A percentile compares a stretch with the other conserved stretches of the same genome.
phyloP scores from a whole-genome alignment of 2,888 invertebrate genomes.

The Clepsis dumicolana region DNA sequence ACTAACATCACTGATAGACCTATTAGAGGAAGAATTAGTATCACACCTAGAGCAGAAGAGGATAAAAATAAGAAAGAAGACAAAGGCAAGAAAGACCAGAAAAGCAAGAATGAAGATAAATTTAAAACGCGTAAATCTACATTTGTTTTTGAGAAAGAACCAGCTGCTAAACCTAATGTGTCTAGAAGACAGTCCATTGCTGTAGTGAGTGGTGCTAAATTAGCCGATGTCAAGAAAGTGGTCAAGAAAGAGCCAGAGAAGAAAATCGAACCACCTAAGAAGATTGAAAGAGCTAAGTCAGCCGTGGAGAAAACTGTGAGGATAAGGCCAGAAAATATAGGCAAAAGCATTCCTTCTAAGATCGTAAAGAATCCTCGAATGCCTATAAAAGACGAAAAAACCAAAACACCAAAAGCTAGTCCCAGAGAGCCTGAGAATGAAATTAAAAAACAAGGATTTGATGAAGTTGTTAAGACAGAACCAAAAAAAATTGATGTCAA shows the following conservation, averaged over 20 bases:
- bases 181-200: slow-evolving; percentile 32
- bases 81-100: not conserved
- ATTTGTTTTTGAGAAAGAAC: slow-evolving; percentile 32
- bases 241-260: slow-evolving; percentile 22
- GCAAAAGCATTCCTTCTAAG: slow-evolving; percentile 11
- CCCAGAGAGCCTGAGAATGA: slow-evolving; percentile 7
- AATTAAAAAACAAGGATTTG: slow-evolving; percentile 9
- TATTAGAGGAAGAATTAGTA: slow-evolving; percentile 24
- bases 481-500: not conserved
- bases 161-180: not conserved
- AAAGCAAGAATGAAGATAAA: slow-evolving; percentile 2
- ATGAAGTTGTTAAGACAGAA: not conserved
- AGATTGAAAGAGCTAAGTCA: slow-evolving; percentile 23
- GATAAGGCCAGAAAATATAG: slow-evolving; percentile 35
- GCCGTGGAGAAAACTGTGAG: slow-evolving; percentile 11
- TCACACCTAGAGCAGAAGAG: slow-evolving; percentile 14
- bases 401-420: slow-evolving; percentile 15
- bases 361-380: not conserved
- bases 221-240: slow-evolving; percentile 21
- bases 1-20: slow-evolving; percentile 7
- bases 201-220: slow-evolving; percentile 20
- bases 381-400: slow-evolving; percentile 2
- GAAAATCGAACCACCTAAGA: slow-evolving; percentile 35
- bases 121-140: slow-evolving; percentile 26
- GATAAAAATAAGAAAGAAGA: slow-evolving; percentile 32